phyloP scores from a whole-genome alignment of 1,140 invertebrate genomes.

The Bombus turneri region DNA sequence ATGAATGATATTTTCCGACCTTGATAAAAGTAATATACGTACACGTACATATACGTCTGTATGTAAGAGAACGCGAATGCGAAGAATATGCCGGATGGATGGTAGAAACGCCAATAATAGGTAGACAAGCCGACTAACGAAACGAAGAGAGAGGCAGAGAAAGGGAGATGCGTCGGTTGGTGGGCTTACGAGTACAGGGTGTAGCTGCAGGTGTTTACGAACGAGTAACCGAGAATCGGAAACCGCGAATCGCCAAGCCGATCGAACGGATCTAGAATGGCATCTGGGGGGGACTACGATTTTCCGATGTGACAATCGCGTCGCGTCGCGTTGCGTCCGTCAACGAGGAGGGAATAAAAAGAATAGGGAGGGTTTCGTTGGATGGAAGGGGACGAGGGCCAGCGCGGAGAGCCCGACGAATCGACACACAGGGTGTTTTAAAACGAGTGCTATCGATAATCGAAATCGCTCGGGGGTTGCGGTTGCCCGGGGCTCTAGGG shows the following conservation, averaged over 20 bases:
- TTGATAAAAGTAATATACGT: too few relatives aligned
- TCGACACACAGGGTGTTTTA: constrained; percentile 79
- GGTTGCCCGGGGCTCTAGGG: constrained; percentile 67
- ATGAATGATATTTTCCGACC: too few relatives aligned
- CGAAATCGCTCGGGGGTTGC: constrained; percentile 79
- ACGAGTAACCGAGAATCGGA: constrained; percentile 11
- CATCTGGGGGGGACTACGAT: constrained; percentile 66
- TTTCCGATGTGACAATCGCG: constrained; percentile 77
- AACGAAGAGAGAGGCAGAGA: background rate
- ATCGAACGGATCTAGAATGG: constrained; percentile 74
- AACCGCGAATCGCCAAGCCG: constrained; percentile 36
- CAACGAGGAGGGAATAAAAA: constrained; percentile 77
- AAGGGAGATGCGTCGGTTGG: background rate
- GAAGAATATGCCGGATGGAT: background rate
- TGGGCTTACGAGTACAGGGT: background rate
- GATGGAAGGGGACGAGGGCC: constrained; percentile 38
- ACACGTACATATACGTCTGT: too few relatives aligned
- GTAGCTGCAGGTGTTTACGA: constrained; percentile 26
- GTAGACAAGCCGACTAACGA: background rate
- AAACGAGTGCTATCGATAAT: constrained; percentile 81
- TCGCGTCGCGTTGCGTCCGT: constrained; percentile 76
- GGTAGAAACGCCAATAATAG: background rate
- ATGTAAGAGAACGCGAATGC: background rate
- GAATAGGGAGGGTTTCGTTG: constrained; percentile 33
- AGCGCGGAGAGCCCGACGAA: constrained; percentile 69